phyloP scores from a whole-genome alignment of 2,113 vertebrate species.

The Myotis davidii region DNA sequence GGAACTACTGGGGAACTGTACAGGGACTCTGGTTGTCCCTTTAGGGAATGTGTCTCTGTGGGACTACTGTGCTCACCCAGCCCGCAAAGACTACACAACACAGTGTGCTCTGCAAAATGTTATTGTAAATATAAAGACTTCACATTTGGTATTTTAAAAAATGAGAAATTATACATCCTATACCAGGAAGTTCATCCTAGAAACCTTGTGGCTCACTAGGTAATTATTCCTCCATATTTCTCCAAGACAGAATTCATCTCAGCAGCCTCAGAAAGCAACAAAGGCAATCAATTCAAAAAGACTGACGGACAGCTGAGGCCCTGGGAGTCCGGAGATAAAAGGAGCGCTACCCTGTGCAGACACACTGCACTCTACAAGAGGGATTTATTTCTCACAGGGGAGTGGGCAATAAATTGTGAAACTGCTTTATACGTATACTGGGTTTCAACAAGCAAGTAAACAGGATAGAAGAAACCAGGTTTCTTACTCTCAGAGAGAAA shows the following conservation, averaged over 20 bases:
- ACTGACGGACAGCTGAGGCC: not conserved
- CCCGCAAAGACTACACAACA: not conserved
- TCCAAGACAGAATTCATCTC: conserved; percentile 41
- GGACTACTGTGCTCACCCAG: not conserved
- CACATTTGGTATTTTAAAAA: not conserved
- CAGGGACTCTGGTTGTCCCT: not conserved
- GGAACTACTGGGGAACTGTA: not conserved
- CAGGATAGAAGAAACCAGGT: not conserved
- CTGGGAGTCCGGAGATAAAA: not conserved
- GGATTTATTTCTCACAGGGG: not conserved
- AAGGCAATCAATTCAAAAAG: conserved; percentile 35
- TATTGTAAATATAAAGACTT: not conserved
- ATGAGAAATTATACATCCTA: not conserved
- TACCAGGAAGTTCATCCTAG: not conserved
- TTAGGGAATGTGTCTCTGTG: accelerated
- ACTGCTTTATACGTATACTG: not conserved
- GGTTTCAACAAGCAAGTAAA: not conserved
- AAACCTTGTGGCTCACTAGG: not conserved
- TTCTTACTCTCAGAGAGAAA: not conserved
- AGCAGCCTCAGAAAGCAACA: conserved; percentile 25
- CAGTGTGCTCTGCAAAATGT: not conserved
- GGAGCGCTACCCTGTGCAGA: not conserved
- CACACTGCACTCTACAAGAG: not conserved
- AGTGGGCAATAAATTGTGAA: not conserved
- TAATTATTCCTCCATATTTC: conserved; percentile 5